These are phyloP conservation scores for Tor tambroides DNA, from an alignment of 2,113 vertebrate species.

Conservation along the genomic window DNA sequence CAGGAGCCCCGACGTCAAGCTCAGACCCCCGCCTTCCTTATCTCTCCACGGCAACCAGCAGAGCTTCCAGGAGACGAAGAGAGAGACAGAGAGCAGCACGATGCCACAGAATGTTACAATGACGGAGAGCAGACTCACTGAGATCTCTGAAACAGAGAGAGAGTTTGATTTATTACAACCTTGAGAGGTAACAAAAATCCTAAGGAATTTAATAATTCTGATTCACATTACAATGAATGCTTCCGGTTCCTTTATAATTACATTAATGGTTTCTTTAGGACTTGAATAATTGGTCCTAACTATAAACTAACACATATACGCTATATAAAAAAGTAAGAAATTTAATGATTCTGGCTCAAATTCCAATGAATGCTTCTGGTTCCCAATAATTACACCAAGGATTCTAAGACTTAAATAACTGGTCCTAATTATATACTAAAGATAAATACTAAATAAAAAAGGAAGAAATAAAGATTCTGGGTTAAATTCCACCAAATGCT, in stretches of 20 bases:
- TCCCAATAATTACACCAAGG: not conserved
- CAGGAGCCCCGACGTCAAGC: constrained; percentile 78
- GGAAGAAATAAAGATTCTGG: not conserved
- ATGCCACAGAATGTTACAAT: constrained; percentile 95
- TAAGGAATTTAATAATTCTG: not conserved
- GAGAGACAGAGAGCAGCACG: constrained; percentile 89
- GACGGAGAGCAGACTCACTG: constrained; percentile 90
- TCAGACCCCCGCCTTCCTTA: constrained; percentile 82
- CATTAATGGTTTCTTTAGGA: not conserved
- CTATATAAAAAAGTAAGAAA: no score
- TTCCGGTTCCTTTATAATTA: not conserved
- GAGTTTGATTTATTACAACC: constrained; percentile 17
- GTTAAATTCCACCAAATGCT: not conserved
- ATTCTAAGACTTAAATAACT: not conserved
- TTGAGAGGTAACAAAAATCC: not conserved
- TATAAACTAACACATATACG: not conserved
- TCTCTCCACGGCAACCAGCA: constrained; percentile 95
- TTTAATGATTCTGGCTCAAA: not conserved
- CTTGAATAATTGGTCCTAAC: not conserved
- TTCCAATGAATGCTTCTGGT: not conserved
- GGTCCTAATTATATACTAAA: not conserved
- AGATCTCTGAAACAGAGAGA: constrained; percentile 79
- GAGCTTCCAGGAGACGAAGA: constrained; percentile 95
- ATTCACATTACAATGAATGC: not conserved
- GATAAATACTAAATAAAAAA: not conserved